These are phyloP conservation scores for Parazoanthus atlanticus DNA, from an alignment of 92 coral and sea anemone genomes.

Conservation along the genomic window DNA sequence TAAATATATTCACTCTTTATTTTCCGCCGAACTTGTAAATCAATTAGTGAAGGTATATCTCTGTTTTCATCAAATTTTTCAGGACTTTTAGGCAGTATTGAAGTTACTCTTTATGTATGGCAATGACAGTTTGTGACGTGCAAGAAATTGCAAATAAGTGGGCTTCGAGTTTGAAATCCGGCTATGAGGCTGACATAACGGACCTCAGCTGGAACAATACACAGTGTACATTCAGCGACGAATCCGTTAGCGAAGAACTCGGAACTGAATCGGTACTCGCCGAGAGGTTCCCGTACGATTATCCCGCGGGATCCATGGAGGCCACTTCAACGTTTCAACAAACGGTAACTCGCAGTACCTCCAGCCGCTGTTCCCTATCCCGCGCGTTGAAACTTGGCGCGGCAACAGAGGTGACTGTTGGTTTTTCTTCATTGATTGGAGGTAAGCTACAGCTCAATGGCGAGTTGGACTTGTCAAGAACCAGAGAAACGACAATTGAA, in stretches of 20 bases:
- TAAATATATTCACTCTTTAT: too few species aligned
- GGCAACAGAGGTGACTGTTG: background rate
- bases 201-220: background rate
- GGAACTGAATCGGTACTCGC: slow-evolving; percentile 2
- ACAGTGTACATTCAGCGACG: slow-evolving; percentile 10
- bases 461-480: background rate
- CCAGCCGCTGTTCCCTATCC: background rate
- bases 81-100: too few species aligned
- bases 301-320: slow-evolving; percentile 8
- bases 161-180: background rate
- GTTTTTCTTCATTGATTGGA: slow-evolving; percentile 2
- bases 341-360: background rate
- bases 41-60: too few species aligned
- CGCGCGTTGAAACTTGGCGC: background rate
- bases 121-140: background rate
- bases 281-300: slow-evolving; percentile 2
- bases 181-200: background rate
- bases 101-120: too few species aligned
- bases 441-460: slow-evolving; percentile 11
- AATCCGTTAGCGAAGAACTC: background rate
- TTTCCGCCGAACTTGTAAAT: too few species aligned
- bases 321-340: slow-evolving; percentile 15
- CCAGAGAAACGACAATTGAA: background rate
- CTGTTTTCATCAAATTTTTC: too few species aligned
- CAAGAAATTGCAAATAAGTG: slow-evolving; percentile 9